Evolutionary conservation across 2,888 invertebrate genomes (phyloP), one percentile per base, ranked within the genome.

Genomic region (Acanthopleura granulata): DNA sequence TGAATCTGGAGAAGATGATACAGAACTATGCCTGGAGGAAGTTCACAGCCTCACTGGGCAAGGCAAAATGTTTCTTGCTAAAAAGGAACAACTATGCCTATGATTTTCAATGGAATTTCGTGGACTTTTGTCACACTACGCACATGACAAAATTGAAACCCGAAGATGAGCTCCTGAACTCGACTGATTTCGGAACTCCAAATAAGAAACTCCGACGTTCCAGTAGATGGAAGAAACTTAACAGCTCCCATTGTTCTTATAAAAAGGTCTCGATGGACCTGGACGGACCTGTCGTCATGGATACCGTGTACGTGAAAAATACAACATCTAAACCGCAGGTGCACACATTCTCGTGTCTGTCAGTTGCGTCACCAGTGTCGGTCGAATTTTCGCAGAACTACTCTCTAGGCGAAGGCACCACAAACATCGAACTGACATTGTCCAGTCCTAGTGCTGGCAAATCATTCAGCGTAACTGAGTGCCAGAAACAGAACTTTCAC

Each of bases 341-440:
- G 6, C 16, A 66, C 6, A 27, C 66, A 14, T 27, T 22, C 29
- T 27, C 66, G 3, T 27, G 22, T 6, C 25, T 27, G 3, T 22
- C 22, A 16, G 16, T 66, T 16, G 22, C 66, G 29, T 66, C 66
- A 22, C 15, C 66, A 27, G 3, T 66, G 6, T 27, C 22, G 1
- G 29, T 66, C 4, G 66, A 66, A 27, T 27, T 66, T 27, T 66
- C 22, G 6, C 66, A 66, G 29, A 27, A 27, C 25, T 66, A 27
- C 25, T 27, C 66, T 22, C 66, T 66, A 66, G 66, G 66, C 1
- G 40, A 40, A 40, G 66, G 66, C 66, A 25, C 66, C 9, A 66
- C 29, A 22, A 66, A 66, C 25, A 27, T 66, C 3, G 66, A 22
- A 66, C 22, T 66, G 22, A 6, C 22, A 6, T 6, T 66, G 66